These are phyloP conservation scores for Myrmecophaga tridactyla DNA, from an alignment of 2,113 vertebrate genomes.

Conservation along the genomic window DNA sequence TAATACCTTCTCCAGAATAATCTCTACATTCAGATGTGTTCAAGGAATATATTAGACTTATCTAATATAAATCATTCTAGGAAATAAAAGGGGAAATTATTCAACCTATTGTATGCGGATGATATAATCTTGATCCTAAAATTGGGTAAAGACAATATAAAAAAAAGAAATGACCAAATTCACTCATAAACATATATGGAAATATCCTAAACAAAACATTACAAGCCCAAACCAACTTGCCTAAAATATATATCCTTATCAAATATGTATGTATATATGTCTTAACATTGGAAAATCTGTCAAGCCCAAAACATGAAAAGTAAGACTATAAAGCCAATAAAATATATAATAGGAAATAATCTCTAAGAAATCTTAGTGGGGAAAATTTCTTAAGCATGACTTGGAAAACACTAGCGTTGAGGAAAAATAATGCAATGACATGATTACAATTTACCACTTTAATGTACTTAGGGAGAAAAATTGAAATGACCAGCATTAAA, in stretches of 20 bases:
- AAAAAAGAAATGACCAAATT: neutral
- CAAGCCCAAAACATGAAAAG: too few relatives aligned
- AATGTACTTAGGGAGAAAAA: neutral
- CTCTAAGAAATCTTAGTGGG: too few relatives aligned
- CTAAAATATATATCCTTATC: too few relatives aligned
- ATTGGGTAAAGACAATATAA: neutral
- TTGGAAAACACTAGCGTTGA: too few relatives aligned
- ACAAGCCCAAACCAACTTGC: neutral
- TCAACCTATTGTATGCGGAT: too few relatives aligned
- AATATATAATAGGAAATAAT: too few relatives aligned
- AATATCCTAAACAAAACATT: neutral
- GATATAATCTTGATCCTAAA: neutral
- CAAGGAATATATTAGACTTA: neutral
- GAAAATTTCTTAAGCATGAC: too few relatives aligned
- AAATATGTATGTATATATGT: too few relatives aligned
- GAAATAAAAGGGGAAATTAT: too few relatives aligned
- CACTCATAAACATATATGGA: neutral
- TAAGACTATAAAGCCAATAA: too few relatives aligned
- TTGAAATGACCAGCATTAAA: neutral
- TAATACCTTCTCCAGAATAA: neutral
- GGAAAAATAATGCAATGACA: too few relatives aligned
- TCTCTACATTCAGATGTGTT: neutral
- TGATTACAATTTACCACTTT: neutral
- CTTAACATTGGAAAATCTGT: too few relatives aligned
- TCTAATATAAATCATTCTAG: neutral